Evolutionary conservation across 2,113 vertebrate species (phyloP).

Genomic region (Cromileptes altivelis): DNA sequence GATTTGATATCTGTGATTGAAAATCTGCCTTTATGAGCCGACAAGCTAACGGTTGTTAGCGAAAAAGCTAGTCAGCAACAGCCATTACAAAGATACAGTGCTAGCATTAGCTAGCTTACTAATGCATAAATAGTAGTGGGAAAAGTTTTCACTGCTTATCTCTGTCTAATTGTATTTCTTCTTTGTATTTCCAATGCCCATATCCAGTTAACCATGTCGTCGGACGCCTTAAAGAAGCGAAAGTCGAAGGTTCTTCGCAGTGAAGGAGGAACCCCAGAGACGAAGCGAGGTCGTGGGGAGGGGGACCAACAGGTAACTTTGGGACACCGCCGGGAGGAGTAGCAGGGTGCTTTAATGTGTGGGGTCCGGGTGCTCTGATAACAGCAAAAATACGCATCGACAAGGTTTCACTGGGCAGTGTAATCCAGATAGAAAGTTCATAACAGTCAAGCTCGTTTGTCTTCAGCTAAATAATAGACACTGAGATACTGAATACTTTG

Average conservation of each 20-base stretch:
- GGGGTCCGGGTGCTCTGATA: no score
- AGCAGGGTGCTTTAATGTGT: background rate
- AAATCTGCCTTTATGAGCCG: background rate
- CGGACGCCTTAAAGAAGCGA: constrained; percentile 93
- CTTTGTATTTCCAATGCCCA: rapidly evolving
- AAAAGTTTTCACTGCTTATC: rapidly evolving
- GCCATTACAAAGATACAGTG: background rate
- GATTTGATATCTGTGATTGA: rapidly evolving
- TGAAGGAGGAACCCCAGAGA: constrained; percentile 88
- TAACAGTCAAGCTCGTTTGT: background rate
- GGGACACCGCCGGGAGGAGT: background rate
- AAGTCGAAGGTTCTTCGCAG: constrained; percentile 95
- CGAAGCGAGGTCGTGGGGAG: constrained; percentile 89
- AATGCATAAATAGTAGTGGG: background rate
- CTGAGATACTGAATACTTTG: background rate
- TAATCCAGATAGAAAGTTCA: background rate
- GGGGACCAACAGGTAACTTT: constrained; percentile 89
- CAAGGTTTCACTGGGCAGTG: no score
- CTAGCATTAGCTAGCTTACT: constrained; percentile 40
- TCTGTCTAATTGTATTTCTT: background rate
- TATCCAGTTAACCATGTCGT: constrained; percentile 71
- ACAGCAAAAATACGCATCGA: background rate
- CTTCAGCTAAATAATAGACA: background rate
- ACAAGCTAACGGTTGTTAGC: constrained; percentile 30
- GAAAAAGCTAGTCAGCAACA: constrained; percentile 14